Conservation (phyloP, 2,888 invertebrate species). For the Lepidocyrtinus sp. region DNA sequence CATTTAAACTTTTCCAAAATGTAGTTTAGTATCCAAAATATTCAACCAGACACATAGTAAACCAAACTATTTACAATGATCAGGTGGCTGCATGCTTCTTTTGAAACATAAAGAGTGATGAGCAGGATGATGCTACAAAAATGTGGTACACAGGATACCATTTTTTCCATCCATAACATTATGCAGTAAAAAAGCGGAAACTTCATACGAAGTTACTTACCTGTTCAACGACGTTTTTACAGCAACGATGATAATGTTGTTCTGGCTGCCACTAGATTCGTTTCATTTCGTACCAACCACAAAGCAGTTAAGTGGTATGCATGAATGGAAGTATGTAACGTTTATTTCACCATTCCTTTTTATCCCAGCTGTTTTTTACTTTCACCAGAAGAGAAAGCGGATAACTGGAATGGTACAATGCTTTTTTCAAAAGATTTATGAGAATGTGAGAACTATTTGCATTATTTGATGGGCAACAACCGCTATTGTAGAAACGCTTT, state of each 20-base stretch:
- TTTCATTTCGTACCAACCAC: conserved; percentile 18
- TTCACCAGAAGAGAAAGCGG: conserved; percentile 8
- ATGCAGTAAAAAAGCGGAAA: conserved; percentile 13
- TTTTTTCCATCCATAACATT: not conserved
- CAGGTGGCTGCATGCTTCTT: not conserved
- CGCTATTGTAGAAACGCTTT: conserved; percentile 39
- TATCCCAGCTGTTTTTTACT: not conserved
- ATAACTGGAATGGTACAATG: conserved; percentile 30
- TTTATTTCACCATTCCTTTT: not conserved
- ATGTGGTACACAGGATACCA: not conserved
- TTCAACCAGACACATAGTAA: no score
- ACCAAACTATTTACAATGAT: no score
- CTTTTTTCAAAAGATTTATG: conserved; percentile 46
- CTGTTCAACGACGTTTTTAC: conserved; percentile 18
- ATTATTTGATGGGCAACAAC: conserved; percentile 54
- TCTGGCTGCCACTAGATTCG: not conserved
- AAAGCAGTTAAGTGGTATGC: conserved; percentile 14
- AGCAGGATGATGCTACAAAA: not conserved
- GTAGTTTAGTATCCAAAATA: no score
- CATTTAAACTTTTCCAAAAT: no score
- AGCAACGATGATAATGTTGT: conserved; percentile 6
- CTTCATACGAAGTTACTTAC: conserved; percentile 9
- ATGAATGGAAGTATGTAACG: conserved; percentile 4
- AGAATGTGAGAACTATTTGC: conserved; percentile 51
- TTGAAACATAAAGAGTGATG: not conserved